Evolutionary conservation across 2,113 vertebrate species (phyloP).

Genomic region (Otocyon megalotis): DNA sequence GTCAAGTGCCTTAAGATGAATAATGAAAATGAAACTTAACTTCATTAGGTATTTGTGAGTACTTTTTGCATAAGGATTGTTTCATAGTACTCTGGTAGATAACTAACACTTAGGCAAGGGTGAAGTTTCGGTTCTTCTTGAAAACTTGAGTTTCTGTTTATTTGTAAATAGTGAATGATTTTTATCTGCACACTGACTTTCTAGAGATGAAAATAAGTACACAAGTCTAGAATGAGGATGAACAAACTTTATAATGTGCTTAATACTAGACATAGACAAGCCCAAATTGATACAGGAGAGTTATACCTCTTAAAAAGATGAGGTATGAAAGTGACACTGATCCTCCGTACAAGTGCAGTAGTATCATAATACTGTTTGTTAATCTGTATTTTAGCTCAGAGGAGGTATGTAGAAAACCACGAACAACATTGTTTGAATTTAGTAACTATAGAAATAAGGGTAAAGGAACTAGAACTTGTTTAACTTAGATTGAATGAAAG

Average conservation of each 20-base stretch:
- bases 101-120: neutral
- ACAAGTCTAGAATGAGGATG: neutral
- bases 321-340: neutral
- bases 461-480: slow-evolving; percentile 39
- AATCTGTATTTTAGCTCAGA: neutral
- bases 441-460: neutral
- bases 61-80: slow-evolving; percentile 21
- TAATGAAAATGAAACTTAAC: neutral
- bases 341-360: neutral
- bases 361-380: slow-evolving; percentile 10
- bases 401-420: slow-evolving; percentile 36
- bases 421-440: slow-evolving; percentile 47
- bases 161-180: slow-evolving; percentile 27
- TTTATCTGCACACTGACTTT: slow-evolving; percentile 51
- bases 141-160: slow-evolving; percentile 46
- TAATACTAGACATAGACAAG: slow-evolving; percentile 25
- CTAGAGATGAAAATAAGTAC: slow-evolving; percentile 18
- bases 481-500: slow-evolving; percentile 33
- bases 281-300: neutral
- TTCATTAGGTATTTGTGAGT: slow-evolving; percentile 29
- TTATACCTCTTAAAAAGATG: neutral
- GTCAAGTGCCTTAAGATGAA: slow-evolving; percentile 41
- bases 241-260: neutral
- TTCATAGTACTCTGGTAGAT: neutral
- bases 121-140: neutral